Conservation (phyloP, 2,797 vertebrate species). For the Streptopelia turtur region DNA sequence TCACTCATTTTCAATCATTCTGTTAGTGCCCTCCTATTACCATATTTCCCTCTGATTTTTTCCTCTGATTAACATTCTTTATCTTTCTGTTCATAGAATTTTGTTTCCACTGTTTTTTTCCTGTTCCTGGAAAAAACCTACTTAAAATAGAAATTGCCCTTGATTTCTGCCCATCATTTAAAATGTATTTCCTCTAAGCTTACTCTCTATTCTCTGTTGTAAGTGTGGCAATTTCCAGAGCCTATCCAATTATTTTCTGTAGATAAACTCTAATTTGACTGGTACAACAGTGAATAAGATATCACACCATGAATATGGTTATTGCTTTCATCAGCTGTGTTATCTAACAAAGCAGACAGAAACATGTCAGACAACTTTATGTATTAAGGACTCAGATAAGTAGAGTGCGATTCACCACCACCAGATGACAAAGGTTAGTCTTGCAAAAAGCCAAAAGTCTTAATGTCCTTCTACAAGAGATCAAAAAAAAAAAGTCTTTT, state of each 20-base stretch:
- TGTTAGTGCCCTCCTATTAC: neutral
- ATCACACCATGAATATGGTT: neutral
- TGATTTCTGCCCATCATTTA: neutral
- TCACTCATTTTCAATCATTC: neutral
- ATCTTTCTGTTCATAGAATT: neutral
- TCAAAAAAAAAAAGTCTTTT: neutral
- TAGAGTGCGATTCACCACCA: neutral
- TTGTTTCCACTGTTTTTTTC: neutral
- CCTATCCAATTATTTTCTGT: neutral
- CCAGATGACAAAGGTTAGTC: neutral
- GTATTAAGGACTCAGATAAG: neutral
- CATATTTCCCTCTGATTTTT: neutral
- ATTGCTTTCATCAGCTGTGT: conserved; percentile 7
- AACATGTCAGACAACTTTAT: neutral
- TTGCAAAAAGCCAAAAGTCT: neutral
- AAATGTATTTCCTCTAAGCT: neutral
- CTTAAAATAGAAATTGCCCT: neutral
- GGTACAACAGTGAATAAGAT: neutral
- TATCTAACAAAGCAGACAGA: conserved; percentile 1
- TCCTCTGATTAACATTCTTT: neutral
- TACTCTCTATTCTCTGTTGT: neutral
- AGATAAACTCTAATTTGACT: neutral
- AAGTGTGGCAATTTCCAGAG: neutral
- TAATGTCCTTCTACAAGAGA: neutral
- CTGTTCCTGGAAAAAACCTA: neutral